Percentiles rank a stretch among this genome's conserved stretches.
These are phyloP conservation scores for Disparrhopalites patrizii DNA, from an alignment of 2,888 invertebrate species.

Conservation along the genomic window DNA sequence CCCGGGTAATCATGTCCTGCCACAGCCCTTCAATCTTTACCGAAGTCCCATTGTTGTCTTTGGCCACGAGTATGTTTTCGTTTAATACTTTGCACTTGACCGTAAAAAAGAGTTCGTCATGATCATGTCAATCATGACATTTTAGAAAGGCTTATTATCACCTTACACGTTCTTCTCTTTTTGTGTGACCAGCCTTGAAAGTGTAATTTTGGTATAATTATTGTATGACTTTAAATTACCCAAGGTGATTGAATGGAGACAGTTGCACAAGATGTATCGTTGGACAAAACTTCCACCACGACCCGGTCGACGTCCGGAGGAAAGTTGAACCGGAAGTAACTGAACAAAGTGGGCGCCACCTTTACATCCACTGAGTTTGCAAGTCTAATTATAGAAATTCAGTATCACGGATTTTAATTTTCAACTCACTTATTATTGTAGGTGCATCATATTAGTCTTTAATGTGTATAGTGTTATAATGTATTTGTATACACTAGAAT, in stretches of 20 bases:
- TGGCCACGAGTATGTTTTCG: background rate
- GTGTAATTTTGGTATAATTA: background rate
- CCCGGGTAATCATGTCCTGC: conserved; percentile 9
- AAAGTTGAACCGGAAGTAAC: conserved; percentile 8
- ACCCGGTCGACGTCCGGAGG: background rate
- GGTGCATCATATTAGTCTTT: background rate
- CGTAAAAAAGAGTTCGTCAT: background rate
- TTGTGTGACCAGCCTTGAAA: background rate
- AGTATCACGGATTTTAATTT: no score
- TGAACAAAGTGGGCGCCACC: background rate
- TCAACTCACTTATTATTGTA: background rate
- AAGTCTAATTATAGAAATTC: background rate
- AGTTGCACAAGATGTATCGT: conserved; percentile 4
- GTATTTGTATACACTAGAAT: no score
- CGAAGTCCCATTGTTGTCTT: background rate
- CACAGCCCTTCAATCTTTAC: background rate
- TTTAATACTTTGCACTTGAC: background rate
- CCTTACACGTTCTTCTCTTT: background rate
- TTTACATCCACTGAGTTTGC: background rate
- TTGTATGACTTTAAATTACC: background rate
- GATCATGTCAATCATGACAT: no score
- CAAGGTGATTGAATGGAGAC: conserved; percentile 13
- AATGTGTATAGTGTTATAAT: background rate
- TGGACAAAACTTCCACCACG: background rate
- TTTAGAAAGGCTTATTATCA: no score